These are phyloP conservation scores for Portevinia maculata DNA, from an alignment of 2,888 invertebrate genomes.

Conservation along the genomic window DNA sequence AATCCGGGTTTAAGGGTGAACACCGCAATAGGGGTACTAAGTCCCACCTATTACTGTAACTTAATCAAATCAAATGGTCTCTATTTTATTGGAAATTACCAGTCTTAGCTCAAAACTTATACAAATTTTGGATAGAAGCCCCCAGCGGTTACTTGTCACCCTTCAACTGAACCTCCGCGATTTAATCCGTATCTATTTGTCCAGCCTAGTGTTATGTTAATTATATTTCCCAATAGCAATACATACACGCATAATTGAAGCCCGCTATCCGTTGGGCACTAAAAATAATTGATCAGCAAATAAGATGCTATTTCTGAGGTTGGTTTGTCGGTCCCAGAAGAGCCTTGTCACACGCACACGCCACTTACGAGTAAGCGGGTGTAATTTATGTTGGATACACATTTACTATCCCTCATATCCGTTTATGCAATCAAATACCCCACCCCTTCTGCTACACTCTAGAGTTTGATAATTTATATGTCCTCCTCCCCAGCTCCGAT, in stretches of 20 bases:
- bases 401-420: constrained; percentile 44
- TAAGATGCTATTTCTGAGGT: constrained; percentile 13
- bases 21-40: too few relatives aligned
- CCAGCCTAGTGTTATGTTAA: background rate
- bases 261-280: constrained; percentile 7
- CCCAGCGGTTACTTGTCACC: too few relatives aligned
- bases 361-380: background rate
- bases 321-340: background rate
- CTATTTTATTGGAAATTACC: too few relatives aligned
- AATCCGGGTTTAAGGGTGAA: too few relatives aligned
- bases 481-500: background rate
- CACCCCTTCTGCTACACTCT: background rate
- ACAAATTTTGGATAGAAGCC: background rate
- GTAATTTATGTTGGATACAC: constrained; percentile 39
- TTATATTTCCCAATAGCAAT: background rate
- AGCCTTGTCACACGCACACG: constrained; percentile 20
- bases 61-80: too few relatives aligned
- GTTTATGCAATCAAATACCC: constrained; percentile 31
- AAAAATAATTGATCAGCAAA: constrained; percentile 44
- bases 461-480: constrained; percentile 3
- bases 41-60: too few relatives aligned
- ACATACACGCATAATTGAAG: background rate
- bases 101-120: too few relatives aligned
- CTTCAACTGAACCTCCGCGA: too few relatives aligned
- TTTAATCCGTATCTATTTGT: background rate